phyloP scores from a whole-genome alignment of 1,140 invertebrate species.

The Panonychus citri region DNA sequence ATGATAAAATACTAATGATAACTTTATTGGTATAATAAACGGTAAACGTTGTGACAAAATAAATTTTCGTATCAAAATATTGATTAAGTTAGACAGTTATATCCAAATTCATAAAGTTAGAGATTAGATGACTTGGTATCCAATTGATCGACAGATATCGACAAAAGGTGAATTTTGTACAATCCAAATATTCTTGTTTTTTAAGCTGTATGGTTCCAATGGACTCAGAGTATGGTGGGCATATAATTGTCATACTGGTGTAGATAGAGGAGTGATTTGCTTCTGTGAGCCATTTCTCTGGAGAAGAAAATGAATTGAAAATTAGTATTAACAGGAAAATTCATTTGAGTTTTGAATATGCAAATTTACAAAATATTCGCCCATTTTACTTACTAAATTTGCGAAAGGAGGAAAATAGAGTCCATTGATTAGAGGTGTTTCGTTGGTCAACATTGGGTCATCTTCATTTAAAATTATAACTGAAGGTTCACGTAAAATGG shows the following conservation, averaged over 20 bases:
- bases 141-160: too few relatives aligned
- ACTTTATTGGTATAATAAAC: too few relatives aligned
- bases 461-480: slow-evolving; percentile 1
- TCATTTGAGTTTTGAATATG: background rate
- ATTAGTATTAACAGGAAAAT: background rate
- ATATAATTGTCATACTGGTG: background rate
- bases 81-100: too few relatives aligned
- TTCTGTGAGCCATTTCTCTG: background rate
- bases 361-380: background rate
- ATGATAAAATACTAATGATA: too few relatives aligned
- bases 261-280: background rate
- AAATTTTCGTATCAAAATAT: too few relatives aligned
- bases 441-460: background rate
- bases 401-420: slow-evolving; percentile 1
- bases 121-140: too few relatives aligned
- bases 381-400: background rate
- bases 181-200: too few relatives aligned
- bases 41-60: too few relatives aligned
- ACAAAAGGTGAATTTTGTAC: too few relatives aligned
- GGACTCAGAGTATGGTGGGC: too few relatives aligned
- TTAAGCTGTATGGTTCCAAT: too few relatives aligned
- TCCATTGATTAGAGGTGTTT: slow-evolving; percentile 2
- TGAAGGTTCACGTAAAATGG: background rate
- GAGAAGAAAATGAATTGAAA: background rate
- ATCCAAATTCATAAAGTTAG: too few relatives aligned